Evolutionary conservation across 2,888 invertebrate species (phyloP).

Genomic region (Caenorhabditis afra): DNA sequence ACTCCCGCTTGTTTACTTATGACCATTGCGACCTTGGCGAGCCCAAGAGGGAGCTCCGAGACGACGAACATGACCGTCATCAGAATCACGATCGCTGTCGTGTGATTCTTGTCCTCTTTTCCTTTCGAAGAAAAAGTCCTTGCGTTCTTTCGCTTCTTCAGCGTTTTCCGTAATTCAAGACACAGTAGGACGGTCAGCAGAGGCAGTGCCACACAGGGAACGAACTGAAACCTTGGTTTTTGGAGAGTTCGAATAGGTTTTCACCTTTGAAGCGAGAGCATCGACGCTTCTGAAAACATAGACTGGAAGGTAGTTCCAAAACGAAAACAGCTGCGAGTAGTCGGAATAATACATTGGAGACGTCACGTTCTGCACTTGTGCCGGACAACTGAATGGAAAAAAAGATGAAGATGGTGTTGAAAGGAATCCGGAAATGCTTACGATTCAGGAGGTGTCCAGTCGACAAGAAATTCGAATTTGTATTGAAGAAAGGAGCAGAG

Average conservation of each 20-base stretch:
- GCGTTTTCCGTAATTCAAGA: no score
- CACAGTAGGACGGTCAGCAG: neutral
- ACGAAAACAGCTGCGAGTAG: no score
- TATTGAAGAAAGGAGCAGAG: conserved; percentile 1
- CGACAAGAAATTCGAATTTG: neutral
- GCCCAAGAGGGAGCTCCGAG: conserved; percentile 9
- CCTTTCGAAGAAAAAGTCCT: no score
- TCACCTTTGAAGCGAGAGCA: neutral
- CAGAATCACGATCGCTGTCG: conserved; percentile 19
- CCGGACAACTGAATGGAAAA: no score
- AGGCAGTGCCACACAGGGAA: conserved; percentile 9
- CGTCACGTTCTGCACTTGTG: no score
- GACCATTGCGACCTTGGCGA: neutral
- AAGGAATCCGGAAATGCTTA: neutral
- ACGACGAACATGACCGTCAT: conserved; percentile 30
- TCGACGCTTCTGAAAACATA: neutral
- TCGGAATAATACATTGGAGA: no score
- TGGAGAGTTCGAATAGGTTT: no score
- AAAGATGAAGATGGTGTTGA: no score
- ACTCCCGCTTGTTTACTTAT: neutral
- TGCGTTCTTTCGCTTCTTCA: no score
- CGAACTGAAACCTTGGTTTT: neutral
- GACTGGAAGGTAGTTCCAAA: no score
- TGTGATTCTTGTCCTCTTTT: neutral
- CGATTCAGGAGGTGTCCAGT: neutral